These are phyloP conservation scores for human DNA, from an alignment of 2,113 vertebrate genomes.

Conservation along the genomic window DNA sequence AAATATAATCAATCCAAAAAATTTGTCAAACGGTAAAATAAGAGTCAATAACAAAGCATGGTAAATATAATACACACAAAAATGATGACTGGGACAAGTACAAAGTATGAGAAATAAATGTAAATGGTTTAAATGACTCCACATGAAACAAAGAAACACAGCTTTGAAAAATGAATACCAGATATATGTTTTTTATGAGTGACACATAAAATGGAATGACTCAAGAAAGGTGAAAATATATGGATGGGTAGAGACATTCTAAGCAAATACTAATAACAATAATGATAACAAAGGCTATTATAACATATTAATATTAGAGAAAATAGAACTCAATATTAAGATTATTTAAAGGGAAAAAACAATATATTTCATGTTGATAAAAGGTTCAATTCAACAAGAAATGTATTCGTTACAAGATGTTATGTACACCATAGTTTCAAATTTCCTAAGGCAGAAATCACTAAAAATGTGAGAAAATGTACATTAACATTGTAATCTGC, in stretches of 20 bases:
- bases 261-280: not conserved
- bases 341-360: not conserved
- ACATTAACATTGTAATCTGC: not conserved
- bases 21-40: not conserved
- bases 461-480: not conserved
- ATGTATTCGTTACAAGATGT: not conserved
- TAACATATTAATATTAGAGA: not conserved
- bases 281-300: not conserved
- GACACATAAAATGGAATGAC: not conserved
- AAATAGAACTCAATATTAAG: not conserved
- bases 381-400: not conserved
- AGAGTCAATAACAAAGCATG: not conserved
- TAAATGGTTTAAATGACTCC: not conserved
- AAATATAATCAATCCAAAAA: not conserved
- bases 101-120: not conserved
- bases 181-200: not conserved
- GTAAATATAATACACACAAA: not conserved
- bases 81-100: not conserved
- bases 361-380: not conserved
- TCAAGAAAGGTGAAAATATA: not conserved
- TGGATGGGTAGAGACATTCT: not conserved
- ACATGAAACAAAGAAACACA: not conserved
- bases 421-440: not conserved
- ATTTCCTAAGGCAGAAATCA: not conserved
- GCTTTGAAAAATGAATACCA: not conserved